Base-by-base conservation (phyloP, 1,140 invertebrate genomes). In the Aphaenogaster ashmeadi region DNA sequence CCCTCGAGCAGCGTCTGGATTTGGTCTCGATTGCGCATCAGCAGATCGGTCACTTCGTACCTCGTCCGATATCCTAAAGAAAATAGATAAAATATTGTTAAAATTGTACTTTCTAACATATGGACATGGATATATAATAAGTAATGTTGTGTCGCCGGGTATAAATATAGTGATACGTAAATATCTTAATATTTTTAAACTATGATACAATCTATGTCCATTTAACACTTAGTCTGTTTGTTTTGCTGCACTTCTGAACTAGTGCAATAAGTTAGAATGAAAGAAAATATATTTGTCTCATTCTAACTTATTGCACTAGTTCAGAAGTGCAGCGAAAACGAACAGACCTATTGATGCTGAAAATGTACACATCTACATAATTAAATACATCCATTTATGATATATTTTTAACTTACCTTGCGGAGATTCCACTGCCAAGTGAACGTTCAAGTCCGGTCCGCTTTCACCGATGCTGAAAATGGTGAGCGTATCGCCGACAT, bases 391-490 rank as follows among this genome's bases (percentile, higher is more conserved):
- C 0, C 3, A 18, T 54, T 75, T 74, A 6, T n/a, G 21, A 58
- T 38, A 74, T 60, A 58, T 47, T 60, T 80, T 27, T 50, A 41
- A 33, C 27, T 87, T 90, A 93, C 93, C 94, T 90, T 94, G 90
- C 1, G 94, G 83, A 27, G 94, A 92, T 33, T 94, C 97, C 33
- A 98, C 95, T 1, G 97, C 97, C 11, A 98, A 90, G 93, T 95
- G 94, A 50, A 95, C 90, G 47, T 98, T 97, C 33, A 98, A 94
- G 87, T 96, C 96, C 2, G 95, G 94, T 18, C 96, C 96, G 47
- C 94, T 95, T 93, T 98, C 97, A 86, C 97, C 96, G 7, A 99
- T 96, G 85, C 97, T 97, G 92, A 97, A 98, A 18, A 98, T 95
- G 56, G 96, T 96, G 0, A 98, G 92, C 1, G 94, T 96, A 92